Conservation (phyloP, 2,888 invertebrate species). For the Argyresthia goedartella region DNA sequence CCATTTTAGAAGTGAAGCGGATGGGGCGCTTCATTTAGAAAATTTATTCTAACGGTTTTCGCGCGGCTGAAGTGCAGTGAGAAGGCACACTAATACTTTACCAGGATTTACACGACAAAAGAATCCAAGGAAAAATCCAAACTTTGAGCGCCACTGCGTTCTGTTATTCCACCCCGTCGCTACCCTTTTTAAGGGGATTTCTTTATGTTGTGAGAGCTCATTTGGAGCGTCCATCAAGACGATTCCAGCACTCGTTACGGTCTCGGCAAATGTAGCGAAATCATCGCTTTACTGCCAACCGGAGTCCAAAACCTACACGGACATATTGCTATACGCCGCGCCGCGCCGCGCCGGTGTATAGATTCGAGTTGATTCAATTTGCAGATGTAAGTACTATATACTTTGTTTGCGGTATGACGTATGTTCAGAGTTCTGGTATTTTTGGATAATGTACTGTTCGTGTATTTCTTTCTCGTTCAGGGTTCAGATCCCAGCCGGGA, state of each 20-base stretch:
- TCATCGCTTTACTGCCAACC: conserved; percentile 64
- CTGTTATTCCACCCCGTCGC: conserved; percentile 52
- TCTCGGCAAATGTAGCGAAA: conserved; percentile 73
- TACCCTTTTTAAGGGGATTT: conserved; percentile 72
- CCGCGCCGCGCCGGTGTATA: conserved; percentile 5
- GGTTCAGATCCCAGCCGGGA: no score
- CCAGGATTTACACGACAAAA: no score
- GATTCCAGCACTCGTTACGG: conserved; percentile 75
- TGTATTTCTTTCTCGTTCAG: not conserved
- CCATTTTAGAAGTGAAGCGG: no score
- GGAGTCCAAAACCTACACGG: conserved; percentile 33
- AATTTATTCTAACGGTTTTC: no score
- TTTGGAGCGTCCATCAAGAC: conserved; percentile 76
- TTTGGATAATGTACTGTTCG: not conserved
- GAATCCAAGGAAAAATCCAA: not conserved
- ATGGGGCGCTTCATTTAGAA: no score
- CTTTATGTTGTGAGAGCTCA: conserved; percentile 73
- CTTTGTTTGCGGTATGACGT: not conserved
- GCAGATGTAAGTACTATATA: no score
- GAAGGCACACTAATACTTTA: no score
- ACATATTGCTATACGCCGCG: conserved; percentile 50
- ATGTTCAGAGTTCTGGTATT: not conserved
- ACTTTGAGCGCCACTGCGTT: conserved; percentile 21
- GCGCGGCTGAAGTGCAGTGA: no score
- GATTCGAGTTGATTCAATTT: not conserved